Evolutionary conservation across 2,888 invertebrate genomes (phyloP).

Genomic region (Oscheius onirici): DNA sequence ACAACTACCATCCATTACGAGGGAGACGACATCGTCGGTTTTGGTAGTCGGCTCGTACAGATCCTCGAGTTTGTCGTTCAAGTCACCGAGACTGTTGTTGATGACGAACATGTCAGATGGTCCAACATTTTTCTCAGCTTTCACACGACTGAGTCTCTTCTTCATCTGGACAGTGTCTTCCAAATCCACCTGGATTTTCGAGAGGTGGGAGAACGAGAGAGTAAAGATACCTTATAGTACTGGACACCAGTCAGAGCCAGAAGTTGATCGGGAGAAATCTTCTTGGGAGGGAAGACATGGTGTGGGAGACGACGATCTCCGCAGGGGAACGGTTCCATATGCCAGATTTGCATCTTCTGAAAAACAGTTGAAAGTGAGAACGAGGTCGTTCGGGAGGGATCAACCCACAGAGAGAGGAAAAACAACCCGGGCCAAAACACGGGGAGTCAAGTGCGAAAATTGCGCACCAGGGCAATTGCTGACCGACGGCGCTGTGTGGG

Average conservation of each 20-base stretch:
- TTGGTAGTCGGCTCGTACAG: conserved; percentile 62
- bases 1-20: conserved; percentile 63
- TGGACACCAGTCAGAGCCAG: conserved; percentile 83
- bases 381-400: not conserved
- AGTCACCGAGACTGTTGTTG: conserved; percentile 54
- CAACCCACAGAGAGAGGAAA: not conserved
- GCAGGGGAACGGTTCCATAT: conserved; percentile 80
- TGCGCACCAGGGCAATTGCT: too few relatives aligned
- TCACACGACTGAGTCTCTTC: conserved; percentile 62
- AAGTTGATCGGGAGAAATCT: conserved; percentile 80
- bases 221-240: conserved; percentile 86
- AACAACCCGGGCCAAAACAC: not conserved
- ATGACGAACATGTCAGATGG: conserved; percentile 61
- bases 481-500: too few relatives aligned
- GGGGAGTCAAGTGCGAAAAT: conserved; percentile 5
- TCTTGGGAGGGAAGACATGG: conserved; percentile 82
- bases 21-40: conserved; percentile 59
- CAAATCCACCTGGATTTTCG: conserved; percentile 66
- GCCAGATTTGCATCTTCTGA: conserved; percentile 81
- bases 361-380: not conserved
- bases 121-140: conserved; percentile 58
- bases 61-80: conserved; percentile 62
- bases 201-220: too few relatives aligned
- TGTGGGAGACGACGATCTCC: conserved; percentile 86
- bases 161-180: conserved; percentile 65